Conservation (phyloP, 2,888 invertebrate species). For the Acanthococcus lagerstroemiae region DNA sequence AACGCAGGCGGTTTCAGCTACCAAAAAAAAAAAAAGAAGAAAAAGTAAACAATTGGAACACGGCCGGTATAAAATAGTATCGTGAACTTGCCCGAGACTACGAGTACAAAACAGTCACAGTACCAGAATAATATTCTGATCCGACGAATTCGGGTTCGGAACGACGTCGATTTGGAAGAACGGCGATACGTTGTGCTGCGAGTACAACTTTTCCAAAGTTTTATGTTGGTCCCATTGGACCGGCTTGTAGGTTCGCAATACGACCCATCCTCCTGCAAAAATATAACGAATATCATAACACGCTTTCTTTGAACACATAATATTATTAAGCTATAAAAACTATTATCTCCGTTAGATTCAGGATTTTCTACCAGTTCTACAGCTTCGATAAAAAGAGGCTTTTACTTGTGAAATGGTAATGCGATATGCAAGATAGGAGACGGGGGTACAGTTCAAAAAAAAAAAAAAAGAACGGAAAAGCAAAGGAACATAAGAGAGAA, state of each 20-base stretch:
- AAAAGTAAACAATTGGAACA: background rate
- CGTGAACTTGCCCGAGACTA: background rate
- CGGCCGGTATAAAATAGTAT: too few species aligned
- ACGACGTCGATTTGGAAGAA: slow-evolving; percentile 48
- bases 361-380: too few species aligned
- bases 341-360: too few species aligned
- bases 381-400: too few species aligned
- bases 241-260: slow-evolving; percentile 43
- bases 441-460: too few species aligned
- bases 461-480: too few species aligned
- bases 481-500: too few species aligned
- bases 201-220: slow-evolving; percentile 44
- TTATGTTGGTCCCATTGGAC: slow-evolving; percentile 43
- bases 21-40: background rate
- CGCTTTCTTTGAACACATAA: too few species aligned
- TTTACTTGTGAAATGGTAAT: too few species aligned
- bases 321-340: too few species aligned
- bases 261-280: slow-evolving; percentile 47
- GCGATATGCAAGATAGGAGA: too few species aligned
- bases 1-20: slow-evolving; percentile 11
- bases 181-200: slow-evolving; percentile 45
- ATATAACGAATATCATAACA: background rate
- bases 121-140: slow-evolving; percentile 45
- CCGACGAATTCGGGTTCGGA: slow-evolving; percentile 45
- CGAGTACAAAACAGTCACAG: too few species aligned